Percentiles rank a stretch among this genome's conserved stretches.
phyloP scores from a whole-genome alignment of 1,140 invertebrate species.

The Drosophila ironensis region DNA sequence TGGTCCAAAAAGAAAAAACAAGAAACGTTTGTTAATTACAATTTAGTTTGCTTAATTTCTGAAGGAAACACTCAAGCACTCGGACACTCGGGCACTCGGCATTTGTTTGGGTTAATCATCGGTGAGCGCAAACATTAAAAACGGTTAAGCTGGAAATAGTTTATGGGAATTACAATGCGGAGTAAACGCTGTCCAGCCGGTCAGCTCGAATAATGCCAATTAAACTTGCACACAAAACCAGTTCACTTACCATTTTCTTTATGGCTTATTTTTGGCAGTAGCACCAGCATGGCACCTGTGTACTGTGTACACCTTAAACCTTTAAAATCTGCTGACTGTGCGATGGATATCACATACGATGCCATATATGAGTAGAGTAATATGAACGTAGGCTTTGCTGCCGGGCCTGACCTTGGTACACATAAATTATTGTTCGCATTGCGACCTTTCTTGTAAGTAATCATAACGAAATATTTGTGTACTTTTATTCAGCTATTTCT shows the following conservation, averaged over 20 bases:
- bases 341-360: slow-evolving; percentile 38
- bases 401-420: slow-evolving; percentile 70
- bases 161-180: slow-evolving; percentile 52
- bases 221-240: slow-evolving; percentile 71
- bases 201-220: slow-evolving; percentile 70
- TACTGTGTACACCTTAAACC: slow-evolving; percentile 31
- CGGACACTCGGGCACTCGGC: slow-evolving; percentile 7
- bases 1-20: too few species aligned
- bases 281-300: slow-evolving; percentile 40
- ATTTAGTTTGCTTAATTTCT: slow-evolving; percentile 46
- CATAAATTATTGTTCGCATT: slow-evolving; percentile 59
- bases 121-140: slow-evolving; percentile 25
- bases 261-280: slow-evolving; percentile 53
- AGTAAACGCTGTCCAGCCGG: slow-evolving; percentile 43
- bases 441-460: slow-evolving; percentile 47
- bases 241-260: slow-evolving; percentile 56
- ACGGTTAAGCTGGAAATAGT: slow-evolving; percentile 46
- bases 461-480: slow-evolving; percentile 61
- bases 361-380: slow-evolving; percentile 47
- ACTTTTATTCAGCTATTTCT: slow-evolving; percentile 22
- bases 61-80: slow-evolving; percentile 25
- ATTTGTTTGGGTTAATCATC: slow-evolving; percentile 41
- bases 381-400: slow-evolving; percentile 70
- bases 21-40: slow-evolving; percentile 37
- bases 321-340: slow-evolving; percentile 50